Conservation (phyloP, 2,113 vertebrate genomes). For the Stegostoma tigrinum region DNA sequence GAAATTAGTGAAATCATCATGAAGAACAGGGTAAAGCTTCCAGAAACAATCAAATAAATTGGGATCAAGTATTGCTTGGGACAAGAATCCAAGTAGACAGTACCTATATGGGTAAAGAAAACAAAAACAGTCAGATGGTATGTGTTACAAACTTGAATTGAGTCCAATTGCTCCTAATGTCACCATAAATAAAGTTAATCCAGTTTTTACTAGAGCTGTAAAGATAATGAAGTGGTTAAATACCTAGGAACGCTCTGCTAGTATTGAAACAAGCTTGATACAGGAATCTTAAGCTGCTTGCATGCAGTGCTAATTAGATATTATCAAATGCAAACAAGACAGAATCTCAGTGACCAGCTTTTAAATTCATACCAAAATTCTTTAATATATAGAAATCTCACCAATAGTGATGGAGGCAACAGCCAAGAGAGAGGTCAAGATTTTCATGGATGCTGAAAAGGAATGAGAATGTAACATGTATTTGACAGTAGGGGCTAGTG, state of each 20-base stretch:
- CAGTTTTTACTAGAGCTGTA: background rate
- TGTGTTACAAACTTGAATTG: too few species aligned
- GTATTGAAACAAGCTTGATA: background rate
- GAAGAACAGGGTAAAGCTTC: background rate
- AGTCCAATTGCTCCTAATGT: too few species aligned
- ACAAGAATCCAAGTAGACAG: constrained; percentile 20
- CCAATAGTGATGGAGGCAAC: constrained; percentile 16
- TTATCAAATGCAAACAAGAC: too few species aligned
- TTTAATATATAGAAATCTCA: background rate
- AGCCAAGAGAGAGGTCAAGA: background rate
- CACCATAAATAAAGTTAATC: too few species aligned
- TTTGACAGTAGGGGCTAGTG: background rate
- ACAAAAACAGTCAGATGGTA: background rate
- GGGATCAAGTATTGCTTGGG: constrained; percentile 5
- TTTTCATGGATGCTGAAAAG: background rate
- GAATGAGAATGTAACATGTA: background rate
- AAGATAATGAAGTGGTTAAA: background rate
- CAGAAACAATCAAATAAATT: constrained; percentile 18
- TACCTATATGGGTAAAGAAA: background rate
- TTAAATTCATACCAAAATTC: background rate
- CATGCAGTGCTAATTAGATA: background rate
- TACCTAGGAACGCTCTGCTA: background rate
- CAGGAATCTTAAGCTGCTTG: background rate
- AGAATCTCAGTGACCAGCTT: background rate
- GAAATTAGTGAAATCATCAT: background rate